Evolutionary conservation across 2,113 vertebrate species (phyloP), one percentile per base, ranked within the genome.

Genomic region (Nothobranchius kuhntae): DNA sequence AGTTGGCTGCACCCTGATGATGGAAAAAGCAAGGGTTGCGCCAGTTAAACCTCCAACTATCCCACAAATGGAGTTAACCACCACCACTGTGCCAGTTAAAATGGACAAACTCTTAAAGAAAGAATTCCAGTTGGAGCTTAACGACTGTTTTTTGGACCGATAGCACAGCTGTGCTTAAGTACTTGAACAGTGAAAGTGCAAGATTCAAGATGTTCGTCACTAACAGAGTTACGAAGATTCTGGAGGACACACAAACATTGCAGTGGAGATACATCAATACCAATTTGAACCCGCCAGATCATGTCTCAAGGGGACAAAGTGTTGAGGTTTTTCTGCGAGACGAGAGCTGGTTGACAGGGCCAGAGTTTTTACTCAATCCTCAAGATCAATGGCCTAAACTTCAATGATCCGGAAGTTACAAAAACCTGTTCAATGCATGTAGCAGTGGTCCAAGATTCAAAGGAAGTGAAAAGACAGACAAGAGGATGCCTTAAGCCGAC

Each of bases 71-170:
- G 71, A 82, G 54, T 12, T 77, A 9, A 77, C 83, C 4, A 68
- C 65, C 9, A 65, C 81, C 0, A 67, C 57, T 77, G 58, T 15
- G 69, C 10, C 75, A 45, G 7, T 56, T 4, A 67, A 64, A 5
- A 79, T 84, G 68, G 78, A 84, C 42, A 83, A 48, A 13, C 26
- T 77, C 26, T 13, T 81, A 24, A 80, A 38, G 6, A 75, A 74
- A 59, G 75, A 80, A n/a, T 52, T 80, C 15, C 30, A 85, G 5
- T 2, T 80, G n/a, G 36, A 65, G 3, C 60, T 76, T 21, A 0
- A 46, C 0, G 38, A 63, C 57, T 0, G 10, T 59, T 1, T 69
- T 69, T 30, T 58, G 53, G 59, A 75, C 46, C 1, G 58, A 60
- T 6, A 47, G 44, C 58, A 60, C 8, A 0, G 24, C 58, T 30